These are phyloP conservation scores for Euwallacea similis DNA, from an alignment of 1,140 invertebrate species.

Conservation along the genomic window DNA sequence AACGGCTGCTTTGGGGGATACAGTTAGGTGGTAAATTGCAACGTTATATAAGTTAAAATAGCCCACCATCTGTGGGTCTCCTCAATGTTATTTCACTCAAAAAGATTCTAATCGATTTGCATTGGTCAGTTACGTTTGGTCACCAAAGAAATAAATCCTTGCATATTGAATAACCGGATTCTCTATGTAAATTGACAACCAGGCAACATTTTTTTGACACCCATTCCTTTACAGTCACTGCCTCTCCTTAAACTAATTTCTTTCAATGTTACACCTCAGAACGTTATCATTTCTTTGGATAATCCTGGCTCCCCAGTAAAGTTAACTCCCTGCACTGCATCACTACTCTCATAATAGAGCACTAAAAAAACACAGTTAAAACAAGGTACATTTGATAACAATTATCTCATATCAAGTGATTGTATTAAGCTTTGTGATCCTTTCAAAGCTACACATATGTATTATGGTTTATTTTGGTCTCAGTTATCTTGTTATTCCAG, in stretches of 20 bases:
- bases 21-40: constrained; percentile 16
- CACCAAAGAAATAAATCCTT: not conserved
- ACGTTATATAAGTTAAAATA: constrained; percentile 47
- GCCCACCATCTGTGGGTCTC: constrained; percentile 46
- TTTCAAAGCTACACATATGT: too few relatives aligned
- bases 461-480: too few relatives aligned
- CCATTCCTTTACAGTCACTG: constrained; percentile 26
- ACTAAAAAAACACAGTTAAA: too few relatives aligned
- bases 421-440: too few relatives aligned
- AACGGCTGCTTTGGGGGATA: constrained; percentile 1
- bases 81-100: constrained; percentile 10
- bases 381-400: too few relatives aligned
- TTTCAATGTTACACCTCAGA: too few relatives aligned
- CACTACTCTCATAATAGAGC: too few relatives aligned
- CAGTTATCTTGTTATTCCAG: too few relatives aligned
- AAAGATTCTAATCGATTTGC: constrained; percentile 21
- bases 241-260: constrained; percentile 9
- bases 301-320: too few relatives aligned
- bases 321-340: too few relatives aligned
- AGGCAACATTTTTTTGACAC: constrained; percentile 34
- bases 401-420: too few relatives aligned
- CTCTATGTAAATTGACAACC: constrained; percentile 34
- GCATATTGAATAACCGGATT: constrained; percentile 9
- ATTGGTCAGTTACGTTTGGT: not conserved
- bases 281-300: too few relatives aligned